phyloP scores from a whole-genome alignment of 2,888 invertebrate species.

The Gortyna flavago region DNA sequence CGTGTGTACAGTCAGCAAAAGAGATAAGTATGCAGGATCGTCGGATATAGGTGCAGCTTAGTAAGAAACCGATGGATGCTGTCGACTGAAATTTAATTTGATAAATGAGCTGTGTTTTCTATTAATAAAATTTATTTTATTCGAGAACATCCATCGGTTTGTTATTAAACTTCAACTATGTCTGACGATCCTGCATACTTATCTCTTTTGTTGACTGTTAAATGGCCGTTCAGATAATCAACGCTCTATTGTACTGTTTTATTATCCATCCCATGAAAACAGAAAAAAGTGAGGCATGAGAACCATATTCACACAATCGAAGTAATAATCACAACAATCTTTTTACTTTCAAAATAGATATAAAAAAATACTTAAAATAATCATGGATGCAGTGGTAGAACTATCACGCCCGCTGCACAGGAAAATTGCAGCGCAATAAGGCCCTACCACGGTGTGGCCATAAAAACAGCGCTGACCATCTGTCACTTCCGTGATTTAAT shows the following conservation, averaged over 20 bases:
- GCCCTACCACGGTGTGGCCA: constrained; percentile 45
- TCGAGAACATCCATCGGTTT: too few relatives aligned
- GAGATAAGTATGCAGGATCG: too few relatives aligned
- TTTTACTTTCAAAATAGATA: background rate
- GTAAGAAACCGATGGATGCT: too few relatives aligned
- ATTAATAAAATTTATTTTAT: too few relatives aligned
- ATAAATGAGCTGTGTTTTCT: too few relatives aligned
- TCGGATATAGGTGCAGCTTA: too few relatives aligned
- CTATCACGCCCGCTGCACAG: constrained; percentile 51
- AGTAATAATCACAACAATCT: background rate
- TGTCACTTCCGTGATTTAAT: constrained; percentile 61
- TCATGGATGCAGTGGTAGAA: constrained; percentile 18
- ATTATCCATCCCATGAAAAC: constrained; percentile 2
- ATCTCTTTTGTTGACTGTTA: too few relatives aligned
- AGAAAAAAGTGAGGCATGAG: background rate
- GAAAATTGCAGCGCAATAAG: constrained; percentile 67
- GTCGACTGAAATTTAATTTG: too few relatives aligned
- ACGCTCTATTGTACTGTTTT: background rate
- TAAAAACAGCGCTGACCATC: constrained; percentile 51
- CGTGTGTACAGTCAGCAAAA: too few relatives aligned
- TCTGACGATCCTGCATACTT: too few relatives aligned
- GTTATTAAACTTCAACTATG: too few relatives aligned
- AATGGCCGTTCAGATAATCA: too few relatives aligned
- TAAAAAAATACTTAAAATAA: constrained; percentile 31
- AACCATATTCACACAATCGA: background rate